A percentile compares a stretch with the other conserved stretches of the same genome.
These are phyloP conservation scores for Tenebrosternarchus preto DNA, from an alignment of 2,113 vertebrate species.

Conservation along the genomic window DNA sequence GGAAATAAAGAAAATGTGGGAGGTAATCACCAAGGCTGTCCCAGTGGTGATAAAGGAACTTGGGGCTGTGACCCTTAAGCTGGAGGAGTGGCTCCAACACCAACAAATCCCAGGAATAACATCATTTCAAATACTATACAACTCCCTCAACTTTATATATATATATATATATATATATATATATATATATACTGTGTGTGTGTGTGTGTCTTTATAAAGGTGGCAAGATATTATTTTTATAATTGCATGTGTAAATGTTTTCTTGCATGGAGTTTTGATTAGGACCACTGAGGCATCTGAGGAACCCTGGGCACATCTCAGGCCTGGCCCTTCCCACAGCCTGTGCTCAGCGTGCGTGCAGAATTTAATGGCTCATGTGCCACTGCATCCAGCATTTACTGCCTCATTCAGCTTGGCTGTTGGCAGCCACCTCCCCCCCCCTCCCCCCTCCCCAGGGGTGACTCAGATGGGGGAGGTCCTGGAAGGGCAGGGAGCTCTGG, in stretches of 20 bases:
- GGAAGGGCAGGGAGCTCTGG: neutral
- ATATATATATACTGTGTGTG: too few relatives aligned
- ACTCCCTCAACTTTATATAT: too few relatives aligned
- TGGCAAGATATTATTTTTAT: neutral
- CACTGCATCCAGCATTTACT: slow-evolving; percentile 31
- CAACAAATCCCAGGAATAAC: too few relatives aligned
- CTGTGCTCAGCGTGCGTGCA: neutral
- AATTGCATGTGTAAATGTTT: neutral
- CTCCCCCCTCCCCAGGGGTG: neutral
- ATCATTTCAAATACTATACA: too few relatives aligned
- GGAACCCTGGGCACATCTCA: neutral
- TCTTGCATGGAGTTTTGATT: neutral
- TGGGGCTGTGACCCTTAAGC: too few relatives aligned
- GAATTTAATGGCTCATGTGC: slow-evolving; percentile 44
- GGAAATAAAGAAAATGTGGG: too few relatives aligned
- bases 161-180: too few relatives aligned
- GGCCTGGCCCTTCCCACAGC: neutral
- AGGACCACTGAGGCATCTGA: neutral
- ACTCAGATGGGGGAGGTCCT: neutral
- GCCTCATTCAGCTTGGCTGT: slow-evolving; percentile 6
- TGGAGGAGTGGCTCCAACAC: too few relatives aligned
- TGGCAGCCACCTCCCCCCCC: neutral
- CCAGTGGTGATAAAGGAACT: too few relatives aligned
- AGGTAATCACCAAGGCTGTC: too few relatives aligned
- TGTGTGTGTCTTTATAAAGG: neutral